Conservation (phyloP, 1,140 invertebrate species). For the Trichonephila inaurata region DNA sequence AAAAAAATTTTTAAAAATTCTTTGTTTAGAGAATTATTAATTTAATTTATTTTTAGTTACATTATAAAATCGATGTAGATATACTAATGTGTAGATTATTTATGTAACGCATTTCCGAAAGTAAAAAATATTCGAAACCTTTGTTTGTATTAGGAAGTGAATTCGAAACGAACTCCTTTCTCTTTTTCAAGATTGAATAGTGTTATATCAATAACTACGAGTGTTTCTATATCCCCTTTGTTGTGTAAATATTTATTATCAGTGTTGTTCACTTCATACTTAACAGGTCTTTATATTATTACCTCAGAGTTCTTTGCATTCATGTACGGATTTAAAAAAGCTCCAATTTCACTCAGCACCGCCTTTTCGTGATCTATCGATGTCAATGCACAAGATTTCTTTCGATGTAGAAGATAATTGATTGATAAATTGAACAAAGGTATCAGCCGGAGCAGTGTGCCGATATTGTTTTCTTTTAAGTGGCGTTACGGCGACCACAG, state of each 20-base stretch:
- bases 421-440: slow-evolving; percentile 28
- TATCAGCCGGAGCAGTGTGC: background rate
- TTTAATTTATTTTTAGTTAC: no score
- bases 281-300: background rate
- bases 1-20: no score
- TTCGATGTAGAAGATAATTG: background rate
- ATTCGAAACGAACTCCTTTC: no score
- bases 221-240: background rate
- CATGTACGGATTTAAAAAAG: background rate
- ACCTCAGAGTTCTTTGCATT: background rate
- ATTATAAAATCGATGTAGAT: no score
- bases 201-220: no score
- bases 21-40: no score
- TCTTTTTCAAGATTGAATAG: no score
- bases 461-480: slow-evolving; percentile 6
- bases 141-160: no score
- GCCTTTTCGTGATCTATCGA: background rate
- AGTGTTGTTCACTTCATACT: background rate
- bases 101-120: no score
- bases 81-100: no score
- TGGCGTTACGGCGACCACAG: slow-evolving; percentile 2
- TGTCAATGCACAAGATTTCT: background rate
- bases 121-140: no score
- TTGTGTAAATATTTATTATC: background rate
- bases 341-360: background rate